Base-by-base conservation (phyloP, 1,140 invertebrate species). In the Paraescarpia echinospica region DNA sequence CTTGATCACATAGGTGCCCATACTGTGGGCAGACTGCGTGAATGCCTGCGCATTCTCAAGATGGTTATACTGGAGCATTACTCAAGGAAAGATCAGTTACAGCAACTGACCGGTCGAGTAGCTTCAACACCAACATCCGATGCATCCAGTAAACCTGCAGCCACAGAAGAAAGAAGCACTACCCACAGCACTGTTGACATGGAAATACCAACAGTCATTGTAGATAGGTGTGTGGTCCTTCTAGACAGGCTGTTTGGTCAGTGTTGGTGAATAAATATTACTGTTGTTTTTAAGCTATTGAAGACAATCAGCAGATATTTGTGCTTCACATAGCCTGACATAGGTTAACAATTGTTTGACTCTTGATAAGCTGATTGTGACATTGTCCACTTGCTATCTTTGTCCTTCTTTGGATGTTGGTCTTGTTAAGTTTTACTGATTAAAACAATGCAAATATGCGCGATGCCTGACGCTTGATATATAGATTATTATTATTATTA, bases 1-100 rank as follows among this genome's bases (percentile, higher is more conserved):
- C 59, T 77, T 77, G 59, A 4, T 77, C 12, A 31, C 22, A 33
- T 41, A 77, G 90, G 27, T 6, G 59, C 91, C 33, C 33, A 93
- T 18, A 33, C 77, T 92, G 95, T 94, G 27, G 94, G 94, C 93
- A 95, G 95, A 89, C 95, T 96, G 92, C 92, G 95, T 89, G 95
- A 95, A 93, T 96, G 95, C 93, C 93, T 96, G 90, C 94, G 94
- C 14, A 94, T 96, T 77, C 93, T 96, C 33, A 95, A 95, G 92
- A 93, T 92, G 35, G 94, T 95, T 92, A 93, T 95, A 91, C 34
- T 91, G 5, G 34, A 91, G 34, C 91, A 91, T 35, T 91, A 91
- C 48, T 33, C 33, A 2, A 93, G 48, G 94, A 94, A 41, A 91
- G 91, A 34, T 18, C 59, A 77, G 27, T 77, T 18, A 92, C 92